phyloP scores from a whole-genome alignment of 2,888 invertebrate species.

The Sesia apiformis region DNA sequence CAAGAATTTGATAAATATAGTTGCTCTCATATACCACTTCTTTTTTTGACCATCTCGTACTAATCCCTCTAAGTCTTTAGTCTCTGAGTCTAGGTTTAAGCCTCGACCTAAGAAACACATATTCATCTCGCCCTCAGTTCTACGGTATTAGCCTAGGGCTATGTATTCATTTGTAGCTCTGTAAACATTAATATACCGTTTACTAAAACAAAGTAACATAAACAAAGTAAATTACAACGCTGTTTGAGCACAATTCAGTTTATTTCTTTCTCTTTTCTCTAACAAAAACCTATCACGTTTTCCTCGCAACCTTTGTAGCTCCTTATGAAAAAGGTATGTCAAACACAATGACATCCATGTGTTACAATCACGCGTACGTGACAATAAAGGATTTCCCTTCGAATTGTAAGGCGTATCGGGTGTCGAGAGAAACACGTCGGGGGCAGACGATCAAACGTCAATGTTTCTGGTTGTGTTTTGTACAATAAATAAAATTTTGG shows the following conservation, averaged over 20 bases:
- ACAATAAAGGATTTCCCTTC: not conserved
- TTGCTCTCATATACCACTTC: no score
- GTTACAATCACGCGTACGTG: slow-evolving; percentile 1
- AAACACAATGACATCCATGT: slow-evolving; percentile 1
- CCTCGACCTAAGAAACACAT: no score
- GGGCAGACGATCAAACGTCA: not conserved
- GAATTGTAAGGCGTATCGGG: not conserved
- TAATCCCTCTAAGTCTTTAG: no score
- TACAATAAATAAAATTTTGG: no score
- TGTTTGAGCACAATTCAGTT: not conserved
- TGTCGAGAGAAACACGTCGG: not conserved
- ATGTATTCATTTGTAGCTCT: not conserved
- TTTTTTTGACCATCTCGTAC: no score
- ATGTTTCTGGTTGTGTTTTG: not conserved
- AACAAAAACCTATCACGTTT: not conserved
- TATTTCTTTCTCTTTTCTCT: not conserved
- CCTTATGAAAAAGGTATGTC: slow-evolving; percentile 3
- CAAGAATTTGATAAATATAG: no score
- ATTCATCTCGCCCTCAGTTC: no score
- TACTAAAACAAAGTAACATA: not conserved
- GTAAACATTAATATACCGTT: not conserved
- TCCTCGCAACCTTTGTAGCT: not conserved
- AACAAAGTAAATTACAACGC: not conserved
- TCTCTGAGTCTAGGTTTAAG: no score
- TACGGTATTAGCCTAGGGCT: no score